Conservation (phyloP, 37 sponge, comb jelly and placozoan genomes). For the Crambe crambe region DNA sequence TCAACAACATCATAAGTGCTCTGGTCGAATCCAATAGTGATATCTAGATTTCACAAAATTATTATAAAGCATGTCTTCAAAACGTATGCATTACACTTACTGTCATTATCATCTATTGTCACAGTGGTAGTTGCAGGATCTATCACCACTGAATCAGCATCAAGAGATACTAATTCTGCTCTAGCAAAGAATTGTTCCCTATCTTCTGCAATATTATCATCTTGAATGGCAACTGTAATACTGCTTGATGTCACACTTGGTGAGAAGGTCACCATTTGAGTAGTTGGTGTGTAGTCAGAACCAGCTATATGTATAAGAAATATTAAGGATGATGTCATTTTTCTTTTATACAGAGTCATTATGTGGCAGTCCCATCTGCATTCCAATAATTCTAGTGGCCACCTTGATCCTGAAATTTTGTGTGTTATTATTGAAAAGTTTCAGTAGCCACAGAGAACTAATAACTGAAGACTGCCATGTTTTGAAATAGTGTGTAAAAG, state of each 20-base stretch:
- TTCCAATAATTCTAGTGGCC: too few relatives aligned
- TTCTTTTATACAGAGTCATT: too few relatives aligned
- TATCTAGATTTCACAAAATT: too few relatives aligned
- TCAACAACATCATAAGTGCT: background rate
- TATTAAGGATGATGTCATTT: background rate
- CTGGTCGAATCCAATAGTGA: slow-evolving; percentile 7
- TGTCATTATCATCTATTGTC: slow-evolving; percentile 5
- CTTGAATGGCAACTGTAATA: background rate
- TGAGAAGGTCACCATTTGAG: background rate
- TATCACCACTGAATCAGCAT: background rate
- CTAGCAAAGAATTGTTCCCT: background rate
- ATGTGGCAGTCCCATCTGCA: too few relatives aligned
- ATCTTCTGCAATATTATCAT: background rate
- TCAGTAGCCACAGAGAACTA: too few relatives aligned
- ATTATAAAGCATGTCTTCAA: too few relatives aligned
- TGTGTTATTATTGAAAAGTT: too few relatives aligned
- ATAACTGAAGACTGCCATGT: too few relatives aligned
- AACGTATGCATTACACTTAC: background rate
- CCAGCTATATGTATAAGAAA: background rate
- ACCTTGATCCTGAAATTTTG: too few relatives aligned
- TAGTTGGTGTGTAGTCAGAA: background rate
- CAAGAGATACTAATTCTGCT: background rate
- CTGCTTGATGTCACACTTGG: background rate
- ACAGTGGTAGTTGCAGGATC: background rate
- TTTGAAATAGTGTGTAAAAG: too few relatives aligned